These are phyloP conservation scores for Synanceia verrucosa DNA, from an alignment of 2,797 vertebrate genomes.

Conservation along the genomic window DNA sequence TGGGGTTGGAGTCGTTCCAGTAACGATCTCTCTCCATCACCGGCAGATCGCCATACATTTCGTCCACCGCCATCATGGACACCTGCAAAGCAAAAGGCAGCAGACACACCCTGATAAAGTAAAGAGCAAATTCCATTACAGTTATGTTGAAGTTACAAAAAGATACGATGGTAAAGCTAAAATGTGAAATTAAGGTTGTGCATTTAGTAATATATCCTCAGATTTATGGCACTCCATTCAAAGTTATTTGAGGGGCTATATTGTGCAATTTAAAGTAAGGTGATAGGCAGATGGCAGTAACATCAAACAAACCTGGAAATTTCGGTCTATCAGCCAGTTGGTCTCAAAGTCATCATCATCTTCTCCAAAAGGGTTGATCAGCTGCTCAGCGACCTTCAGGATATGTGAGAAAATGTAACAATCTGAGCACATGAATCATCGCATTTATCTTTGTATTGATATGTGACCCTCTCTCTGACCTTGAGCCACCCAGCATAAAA, in stretches of 20 bases:
- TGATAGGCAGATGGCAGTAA: background rate
- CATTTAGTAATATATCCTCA: background rate
- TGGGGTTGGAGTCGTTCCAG: conserved; percentile 90
- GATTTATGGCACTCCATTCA: background rate
- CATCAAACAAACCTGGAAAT: conserved; percentile 85
- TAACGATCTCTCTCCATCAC: conserved; percentile 90
- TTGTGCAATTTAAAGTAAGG: background rate
- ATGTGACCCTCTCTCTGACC: conserved; percentile 69
- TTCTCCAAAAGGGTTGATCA: conserved; percentile 95
- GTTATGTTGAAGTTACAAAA: background rate
- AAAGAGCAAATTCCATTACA: background rate
- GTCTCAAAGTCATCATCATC: conserved; percentile 95
- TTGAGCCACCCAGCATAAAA: conserved; percentile 96
- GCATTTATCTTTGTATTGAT: background rate
- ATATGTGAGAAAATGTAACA: background rate
- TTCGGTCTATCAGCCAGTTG: conserved; percentile 93
- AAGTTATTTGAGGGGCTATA: background rate
- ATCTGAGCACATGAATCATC: background rate
- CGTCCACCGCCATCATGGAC: conserved; percentile 94
- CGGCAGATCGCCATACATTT: conserved; percentile 91
- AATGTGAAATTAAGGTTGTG: background rate
- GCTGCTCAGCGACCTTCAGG: conserved; percentile 90
- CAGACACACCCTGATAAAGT: background rate
- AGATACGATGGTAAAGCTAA: background rate
- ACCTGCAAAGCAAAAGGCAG: conserved; percentile 78